Conservation (phyloP, 2,888 invertebrate species). For the Euplexia lucipara region DNA sequence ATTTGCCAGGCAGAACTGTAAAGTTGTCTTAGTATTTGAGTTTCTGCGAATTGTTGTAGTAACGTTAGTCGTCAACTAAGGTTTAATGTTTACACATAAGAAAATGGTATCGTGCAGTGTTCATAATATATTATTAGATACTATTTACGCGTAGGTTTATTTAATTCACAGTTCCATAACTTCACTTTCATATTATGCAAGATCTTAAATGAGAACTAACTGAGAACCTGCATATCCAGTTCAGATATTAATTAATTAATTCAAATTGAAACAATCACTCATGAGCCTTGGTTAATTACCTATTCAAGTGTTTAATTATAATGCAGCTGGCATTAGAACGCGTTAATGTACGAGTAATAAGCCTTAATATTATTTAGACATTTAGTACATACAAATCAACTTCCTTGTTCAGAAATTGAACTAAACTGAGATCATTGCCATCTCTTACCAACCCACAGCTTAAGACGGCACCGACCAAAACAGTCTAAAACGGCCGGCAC, state of each 20-base stretch:
- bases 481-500: no score
- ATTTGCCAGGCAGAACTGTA: no score
- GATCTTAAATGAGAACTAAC: conserved; percentile 25
- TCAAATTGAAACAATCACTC: conserved; percentile 57
- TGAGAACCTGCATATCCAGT: conserved; percentile 35
- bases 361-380: conserved; percentile 35
- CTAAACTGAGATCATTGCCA: no score
- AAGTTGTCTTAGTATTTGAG: no score
- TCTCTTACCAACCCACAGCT: no score
- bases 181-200: conserved; percentile 27
- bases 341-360: conserved; percentile 19
- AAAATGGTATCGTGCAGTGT: no score
- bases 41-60: no score
- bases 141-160: not conserved
- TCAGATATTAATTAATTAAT: conserved; percentile 52
- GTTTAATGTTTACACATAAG: no score
- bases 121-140: no score
- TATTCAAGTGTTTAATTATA: conserved; percentile 47
- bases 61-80: no score
- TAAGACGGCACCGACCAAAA: no score
- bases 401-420: no score
- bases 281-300: conserved; percentile 46
- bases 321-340: conserved; percentile 28
- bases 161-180: conserved; percentile 5
- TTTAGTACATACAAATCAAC: conserved; percentile 11